Conservation (phyloP, 1,140 invertebrate species). For the Bombus ignitus region DNA sequence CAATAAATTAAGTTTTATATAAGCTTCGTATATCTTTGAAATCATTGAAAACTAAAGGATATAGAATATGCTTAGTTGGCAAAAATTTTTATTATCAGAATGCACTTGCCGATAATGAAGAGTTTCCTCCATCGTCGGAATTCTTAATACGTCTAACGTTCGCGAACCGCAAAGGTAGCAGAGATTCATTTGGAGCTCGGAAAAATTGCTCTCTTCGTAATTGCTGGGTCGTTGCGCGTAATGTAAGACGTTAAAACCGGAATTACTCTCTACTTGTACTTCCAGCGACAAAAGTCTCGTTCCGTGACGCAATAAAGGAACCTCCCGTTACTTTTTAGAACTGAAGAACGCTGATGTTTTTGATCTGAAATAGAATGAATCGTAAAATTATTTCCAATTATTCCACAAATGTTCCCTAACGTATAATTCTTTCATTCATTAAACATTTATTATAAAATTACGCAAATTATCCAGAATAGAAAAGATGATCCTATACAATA, state of each 20-base stretch:
- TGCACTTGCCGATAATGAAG: background rate
- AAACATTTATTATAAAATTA: background rate
- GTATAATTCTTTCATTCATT: background rate
- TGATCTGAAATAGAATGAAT: background rate
- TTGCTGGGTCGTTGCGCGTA: background rate
- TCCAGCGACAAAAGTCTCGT: background rate
- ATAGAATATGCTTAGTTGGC: background rate
- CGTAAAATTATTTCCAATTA: background rate
- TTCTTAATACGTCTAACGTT: background rate
- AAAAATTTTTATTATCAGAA: too few species aligned
- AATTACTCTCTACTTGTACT: background rate
- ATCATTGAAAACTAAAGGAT: too few species aligned
- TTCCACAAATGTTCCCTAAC: background rate
- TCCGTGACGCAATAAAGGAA: background rate
- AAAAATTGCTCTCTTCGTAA: constrained; percentile 20
- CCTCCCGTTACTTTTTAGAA: background rate
- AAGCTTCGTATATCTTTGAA: too few species aligned
- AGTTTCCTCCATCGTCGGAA: too few species aligned
- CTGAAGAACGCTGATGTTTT: background rate
- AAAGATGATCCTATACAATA: background rate
- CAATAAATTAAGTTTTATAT: too few species aligned
- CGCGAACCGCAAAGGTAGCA: background rate
- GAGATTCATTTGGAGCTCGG: constrained; percentile 8
- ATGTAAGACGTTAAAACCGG: background rate
- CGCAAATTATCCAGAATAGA: too few species aligned